Evolutionary conservation across 2,797 vertebrate species (phyloP).

Genomic region (Podarcis lilfordi): DNA sequence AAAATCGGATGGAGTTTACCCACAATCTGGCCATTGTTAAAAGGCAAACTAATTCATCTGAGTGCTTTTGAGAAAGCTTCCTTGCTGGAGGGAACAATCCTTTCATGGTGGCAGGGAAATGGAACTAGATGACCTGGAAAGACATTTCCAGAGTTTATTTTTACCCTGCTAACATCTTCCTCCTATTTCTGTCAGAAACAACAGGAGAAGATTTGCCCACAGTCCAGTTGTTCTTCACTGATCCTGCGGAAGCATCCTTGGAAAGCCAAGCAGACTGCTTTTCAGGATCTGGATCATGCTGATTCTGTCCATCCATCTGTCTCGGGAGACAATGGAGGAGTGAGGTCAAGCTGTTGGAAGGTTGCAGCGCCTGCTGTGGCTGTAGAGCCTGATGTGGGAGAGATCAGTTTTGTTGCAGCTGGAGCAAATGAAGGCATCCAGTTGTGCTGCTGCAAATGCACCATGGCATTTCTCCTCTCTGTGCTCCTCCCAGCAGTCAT

Average conservation of each 20-base stretch:
- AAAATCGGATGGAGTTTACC: neutral
- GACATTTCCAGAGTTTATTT: slow-evolving; percentile 16
- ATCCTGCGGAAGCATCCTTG: neutral
- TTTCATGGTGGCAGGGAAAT: neutral
- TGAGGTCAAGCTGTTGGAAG: no score
- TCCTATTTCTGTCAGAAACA: neutral
- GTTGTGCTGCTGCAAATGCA: no score
- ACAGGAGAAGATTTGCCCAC: neutral
- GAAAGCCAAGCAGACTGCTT: neutral
- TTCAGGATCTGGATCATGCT: neutral
- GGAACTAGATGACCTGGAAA: slow-evolving; percentile 15
- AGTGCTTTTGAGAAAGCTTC: slow-evolving; percentile 12
- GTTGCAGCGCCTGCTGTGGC: no score
- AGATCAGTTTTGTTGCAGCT: no score
- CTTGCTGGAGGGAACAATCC: slow-evolving; percentile 2
- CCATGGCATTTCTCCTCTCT: no score
- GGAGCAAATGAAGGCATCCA: no score
- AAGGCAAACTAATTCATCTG: slow-evolving; percentile 1
- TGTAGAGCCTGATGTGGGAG: no score
- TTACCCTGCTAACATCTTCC: neutral
- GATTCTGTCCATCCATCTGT: neutral
- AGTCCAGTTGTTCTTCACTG: neutral
- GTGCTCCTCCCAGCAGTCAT: no score
- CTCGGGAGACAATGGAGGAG: no score
- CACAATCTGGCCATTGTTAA: slow-evolving; percentile 20